Conservation (phyloP, 2,888 invertebrate species). For the Cantharis rustica region DNA sequence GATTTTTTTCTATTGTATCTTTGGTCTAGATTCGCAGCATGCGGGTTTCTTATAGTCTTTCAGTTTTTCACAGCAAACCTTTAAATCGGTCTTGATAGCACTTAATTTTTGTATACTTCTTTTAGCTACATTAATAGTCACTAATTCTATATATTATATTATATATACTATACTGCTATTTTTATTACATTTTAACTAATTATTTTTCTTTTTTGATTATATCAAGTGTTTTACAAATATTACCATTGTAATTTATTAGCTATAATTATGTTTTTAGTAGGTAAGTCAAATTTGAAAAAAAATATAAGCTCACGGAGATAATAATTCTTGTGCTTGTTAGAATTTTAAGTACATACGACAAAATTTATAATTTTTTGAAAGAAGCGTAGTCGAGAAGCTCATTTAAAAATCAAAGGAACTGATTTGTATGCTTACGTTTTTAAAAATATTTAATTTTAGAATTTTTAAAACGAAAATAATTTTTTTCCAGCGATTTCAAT, state of each 20-base stretch:
- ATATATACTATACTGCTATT: no score
- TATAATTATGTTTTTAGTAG: no score
- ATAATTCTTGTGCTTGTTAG: not conserved
- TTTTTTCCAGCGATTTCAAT: not conserved
- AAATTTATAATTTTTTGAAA: not conserved
- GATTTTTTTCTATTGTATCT: not conserved
- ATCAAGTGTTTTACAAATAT: no score
- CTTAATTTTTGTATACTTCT: not conserved
- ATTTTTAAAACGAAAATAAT: constrained; percentile 10
- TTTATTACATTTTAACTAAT: no score
- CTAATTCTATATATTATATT: no score
- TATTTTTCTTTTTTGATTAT: no score
- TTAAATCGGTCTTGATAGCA: not conserved
- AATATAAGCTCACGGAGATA: not conserved
- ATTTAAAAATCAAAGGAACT: constrained; percentile 46
- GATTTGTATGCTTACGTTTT: constrained; percentile 45
- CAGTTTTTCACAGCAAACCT: not conserved
- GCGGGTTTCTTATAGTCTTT: not conserved
- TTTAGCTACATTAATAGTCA: not conserved
- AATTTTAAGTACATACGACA: not conserved
- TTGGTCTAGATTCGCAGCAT: not conserved
- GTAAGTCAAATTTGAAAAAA: not conserved
- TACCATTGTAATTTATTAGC: no score
- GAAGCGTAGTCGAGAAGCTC: constrained; percentile 45
- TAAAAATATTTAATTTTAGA: constrained; percentile 45